Percentiles rank a stretch among this genome's conserved stretches.
These are phyloP conservation scores for Ornithoptera priamus DNA, from an alignment of 2,888 invertebrate genomes.

Conservation along the genomic window DNA sequence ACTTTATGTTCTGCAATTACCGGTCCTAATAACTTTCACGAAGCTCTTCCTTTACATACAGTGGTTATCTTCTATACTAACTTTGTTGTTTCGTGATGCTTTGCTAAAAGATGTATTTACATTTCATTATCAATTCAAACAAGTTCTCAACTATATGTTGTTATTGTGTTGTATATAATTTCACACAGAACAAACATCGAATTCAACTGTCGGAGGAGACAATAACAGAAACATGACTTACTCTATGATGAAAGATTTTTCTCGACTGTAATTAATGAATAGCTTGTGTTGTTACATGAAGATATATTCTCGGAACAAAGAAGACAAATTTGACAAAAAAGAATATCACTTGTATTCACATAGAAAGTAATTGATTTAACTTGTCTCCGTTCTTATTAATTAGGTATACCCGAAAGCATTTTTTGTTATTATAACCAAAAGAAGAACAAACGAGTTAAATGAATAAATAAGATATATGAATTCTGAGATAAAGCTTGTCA, in stretches of 20 bases:
- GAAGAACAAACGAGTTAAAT: too few relatives aligned
- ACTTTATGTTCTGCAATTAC: conserved; percentile 3
- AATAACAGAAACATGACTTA: background rate
- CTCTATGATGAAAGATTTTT: conserved; percentile 1
- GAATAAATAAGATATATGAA: too few relatives aligned
- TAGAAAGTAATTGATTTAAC: too few relatives aligned
- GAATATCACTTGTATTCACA: too few relatives aligned
- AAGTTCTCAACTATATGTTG: conserved; percentile 16
- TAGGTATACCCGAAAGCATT: too few relatives aligned
- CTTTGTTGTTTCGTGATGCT: conserved; percentile 22
- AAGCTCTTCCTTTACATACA: background rate
- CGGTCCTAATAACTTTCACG: conserved; percentile 2
- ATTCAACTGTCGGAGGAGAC: conserved; percentile 1
- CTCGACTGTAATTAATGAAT: conserved; percentile 2
- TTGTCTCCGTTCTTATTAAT: too few relatives aligned
- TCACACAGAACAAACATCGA: conserved; percentile 7
- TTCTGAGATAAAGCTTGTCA: too few relatives aligned
- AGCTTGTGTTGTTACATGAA: background rate
- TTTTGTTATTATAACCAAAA: too few relatives aligned
- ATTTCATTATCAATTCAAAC: conserved; percentile 26
- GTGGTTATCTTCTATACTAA: conserved; percentile 5
- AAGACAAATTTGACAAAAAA: too few relatives aligned
- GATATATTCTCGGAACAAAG: too few relatives aligned
- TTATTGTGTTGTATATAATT: conserved; percentile 18
- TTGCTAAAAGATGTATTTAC: conserved; percentile 25